Conservation (phyloP, 1,140 invertebrate genomes). For the Euwallacea similis region DNA sequence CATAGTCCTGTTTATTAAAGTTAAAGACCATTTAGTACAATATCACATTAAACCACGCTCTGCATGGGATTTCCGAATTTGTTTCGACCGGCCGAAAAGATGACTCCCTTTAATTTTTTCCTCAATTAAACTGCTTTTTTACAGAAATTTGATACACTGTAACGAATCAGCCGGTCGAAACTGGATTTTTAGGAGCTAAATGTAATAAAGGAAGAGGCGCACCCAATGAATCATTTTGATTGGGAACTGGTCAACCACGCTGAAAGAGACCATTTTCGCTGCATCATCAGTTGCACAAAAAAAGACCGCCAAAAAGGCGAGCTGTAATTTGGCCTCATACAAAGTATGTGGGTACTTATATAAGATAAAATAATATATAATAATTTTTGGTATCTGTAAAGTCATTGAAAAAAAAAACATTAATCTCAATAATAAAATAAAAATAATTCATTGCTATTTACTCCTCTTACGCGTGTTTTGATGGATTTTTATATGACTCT, state of each 20-base stretch:
- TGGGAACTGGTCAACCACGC: too few species aligned
- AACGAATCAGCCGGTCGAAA: background rate
- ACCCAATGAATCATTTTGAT: too few species aligned
- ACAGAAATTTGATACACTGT: background rate
- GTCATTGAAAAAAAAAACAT: background rate
- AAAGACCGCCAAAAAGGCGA: background rate
- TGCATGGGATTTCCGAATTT: background rate
- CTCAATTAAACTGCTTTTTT: background rate
- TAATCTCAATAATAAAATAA: background rate
- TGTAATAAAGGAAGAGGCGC: too few species aligned
- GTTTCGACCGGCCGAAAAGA: background rate
- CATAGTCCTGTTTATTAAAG: background rate
- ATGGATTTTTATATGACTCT: background rate
- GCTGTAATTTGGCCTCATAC: background rate
- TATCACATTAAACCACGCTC: background rate
- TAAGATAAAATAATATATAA: background rate
- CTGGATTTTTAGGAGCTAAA: too few species aligned
- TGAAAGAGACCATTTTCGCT: too few species aligned
- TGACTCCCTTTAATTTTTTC: background rate
- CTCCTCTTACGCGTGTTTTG: background rate
- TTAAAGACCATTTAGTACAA: background rate
- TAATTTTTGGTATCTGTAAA: background rate
- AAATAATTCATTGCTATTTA: background rate
- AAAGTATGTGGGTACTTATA: background rate
- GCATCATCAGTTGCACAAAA: background rate